Percentiles rank a stretch among this genome's conserved stretches.
These are phyloP conservation scores for Heliconius hortense DNA, from an alignment of 2,888 invertebrate genomes.

Conservation along the genomic window DNA sequence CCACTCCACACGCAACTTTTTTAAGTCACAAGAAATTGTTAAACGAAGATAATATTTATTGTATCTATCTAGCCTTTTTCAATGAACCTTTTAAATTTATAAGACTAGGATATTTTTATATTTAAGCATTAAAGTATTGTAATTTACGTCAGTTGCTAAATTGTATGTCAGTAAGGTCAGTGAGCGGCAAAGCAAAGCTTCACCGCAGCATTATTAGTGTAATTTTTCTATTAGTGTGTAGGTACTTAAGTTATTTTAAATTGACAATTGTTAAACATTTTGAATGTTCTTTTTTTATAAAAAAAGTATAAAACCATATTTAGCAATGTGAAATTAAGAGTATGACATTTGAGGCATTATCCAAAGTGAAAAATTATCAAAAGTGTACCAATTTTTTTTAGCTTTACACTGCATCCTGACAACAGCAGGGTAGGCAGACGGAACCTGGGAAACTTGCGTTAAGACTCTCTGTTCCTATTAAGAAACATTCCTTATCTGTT, in stretches of 20 bases:
- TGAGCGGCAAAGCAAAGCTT: constrained; percentile 42
- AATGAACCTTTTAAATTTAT: background rate
- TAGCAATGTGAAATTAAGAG: no score
- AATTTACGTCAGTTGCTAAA: background rate
- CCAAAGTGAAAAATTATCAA: no score
- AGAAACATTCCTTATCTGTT: no score
- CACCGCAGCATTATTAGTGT: constrained; percentile 41
- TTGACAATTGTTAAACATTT: background rate
- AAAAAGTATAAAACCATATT: no score
- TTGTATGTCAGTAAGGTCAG: constrained; percentile 41
- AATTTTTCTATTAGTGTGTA: constrained; percentile 41
- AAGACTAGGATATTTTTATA: background rate
- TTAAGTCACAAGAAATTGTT: background rate
- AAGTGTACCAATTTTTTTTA: no score
- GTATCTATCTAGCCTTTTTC: no score
- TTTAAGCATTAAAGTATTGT: background rate
- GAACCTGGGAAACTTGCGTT: no score
- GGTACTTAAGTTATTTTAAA: constrained; percentile 22
- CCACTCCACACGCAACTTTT: background rate
- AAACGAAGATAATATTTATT: background rate
- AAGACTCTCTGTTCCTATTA: no score
- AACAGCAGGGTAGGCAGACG: no score
- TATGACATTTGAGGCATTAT: no score
- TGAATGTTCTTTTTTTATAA: no score
- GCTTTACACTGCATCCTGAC: no score